Percentiles rank a stretch among this genome's conserved stretches.
These are phyloP conservation scores for Lucilia sericata DNA, from an alignment of 1,140 invertebrate genomes.

Conservation along the genomic window DNA sequence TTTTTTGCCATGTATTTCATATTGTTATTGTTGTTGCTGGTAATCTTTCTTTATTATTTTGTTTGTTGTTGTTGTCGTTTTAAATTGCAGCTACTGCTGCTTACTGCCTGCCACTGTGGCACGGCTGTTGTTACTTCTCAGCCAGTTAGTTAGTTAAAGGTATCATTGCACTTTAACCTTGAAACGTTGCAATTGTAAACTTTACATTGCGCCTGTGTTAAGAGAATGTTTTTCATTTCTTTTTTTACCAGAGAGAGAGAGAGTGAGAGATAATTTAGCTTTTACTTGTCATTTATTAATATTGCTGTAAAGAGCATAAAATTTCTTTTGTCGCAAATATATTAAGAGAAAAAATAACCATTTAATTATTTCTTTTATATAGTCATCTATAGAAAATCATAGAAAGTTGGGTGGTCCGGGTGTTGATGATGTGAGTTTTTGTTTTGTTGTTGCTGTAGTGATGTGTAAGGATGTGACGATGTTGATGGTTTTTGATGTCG, in stretches of 20 bases:
- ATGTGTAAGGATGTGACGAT: no score
- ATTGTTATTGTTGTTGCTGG: background rate
- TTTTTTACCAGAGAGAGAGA: background rate
- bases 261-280: background rate
- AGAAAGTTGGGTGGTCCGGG: slow-evolving; percentile 6
- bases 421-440: background rate
- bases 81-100: background rate
- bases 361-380: background rate
- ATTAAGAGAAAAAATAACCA: background rate
- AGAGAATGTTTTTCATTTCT: background rate
- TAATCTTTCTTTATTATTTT: background rate
- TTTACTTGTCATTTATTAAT: background rate
- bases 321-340: background rate
- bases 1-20: background rate
- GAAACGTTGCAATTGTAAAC: slow-evolving; percentile 51
- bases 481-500: background rate
- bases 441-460: no score
- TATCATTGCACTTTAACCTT: slow-evolving; percentile 68
- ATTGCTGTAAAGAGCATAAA: slow-evolving; percentile 1
- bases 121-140: no score
- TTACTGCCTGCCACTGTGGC: background rate
- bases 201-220: background rate
- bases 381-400: background rate
- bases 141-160: slow-evolving; percentile 23
- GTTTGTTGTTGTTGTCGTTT: slow-evolving; percentile 18